Evolutionary conservation across 2,113 vertebrate genomes (phyloP).

Genomic region (Platichthys flesus): DNA sequence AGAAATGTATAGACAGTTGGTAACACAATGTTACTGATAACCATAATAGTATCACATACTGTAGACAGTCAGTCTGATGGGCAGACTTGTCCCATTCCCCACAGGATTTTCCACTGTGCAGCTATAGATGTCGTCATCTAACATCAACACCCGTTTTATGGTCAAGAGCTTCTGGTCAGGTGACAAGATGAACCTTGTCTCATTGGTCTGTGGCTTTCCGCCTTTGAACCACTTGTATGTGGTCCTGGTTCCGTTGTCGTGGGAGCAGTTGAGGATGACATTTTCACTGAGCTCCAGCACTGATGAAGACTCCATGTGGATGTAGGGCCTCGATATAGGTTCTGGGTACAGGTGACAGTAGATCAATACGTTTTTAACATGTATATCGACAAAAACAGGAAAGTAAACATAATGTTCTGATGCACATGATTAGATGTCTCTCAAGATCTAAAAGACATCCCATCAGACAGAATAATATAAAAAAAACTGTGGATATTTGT

Average conservation of each 20-base stretch:
- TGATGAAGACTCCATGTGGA: conserved; percentile 86
- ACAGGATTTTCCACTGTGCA: conserved; percentile 93
- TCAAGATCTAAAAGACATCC: too few species aligned
- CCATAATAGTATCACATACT: conserved; percentile 80
- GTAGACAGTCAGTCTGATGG: conserved; percentile 90
- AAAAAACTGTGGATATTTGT: too few species aligned
- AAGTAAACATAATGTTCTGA: neutral
- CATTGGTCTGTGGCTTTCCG: conserved; percentile 87
- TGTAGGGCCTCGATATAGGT: conserved; percentile 88
- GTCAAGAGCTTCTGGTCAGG: conserved; percentile 91
- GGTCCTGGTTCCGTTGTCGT: conserved; percentile 91
- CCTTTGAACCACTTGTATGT: conserved; percentile 94
- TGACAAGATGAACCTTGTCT: conserved; percentile 89
- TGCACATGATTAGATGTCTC: neutral
- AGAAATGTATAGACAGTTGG: neutral
- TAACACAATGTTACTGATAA: neutral
- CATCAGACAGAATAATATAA: too few species aligned
- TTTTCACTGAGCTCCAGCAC: conserved; percentile 93
- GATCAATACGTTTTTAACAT: neutral
- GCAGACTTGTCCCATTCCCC: conserved; percentile 86
- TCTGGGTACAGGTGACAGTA: conserved; percentile 77
- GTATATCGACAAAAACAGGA: neutral
- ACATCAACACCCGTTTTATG: conserved; percentile 89
- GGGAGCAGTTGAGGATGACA: conserved; percentile 92
- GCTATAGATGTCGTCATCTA: conserved; percentile 91